These are phyloP conservation scores for Bolborhynchus lineola DNA, from an alignment of 2,113 vertebrate species.

Conservation along the genomic window DNA sequence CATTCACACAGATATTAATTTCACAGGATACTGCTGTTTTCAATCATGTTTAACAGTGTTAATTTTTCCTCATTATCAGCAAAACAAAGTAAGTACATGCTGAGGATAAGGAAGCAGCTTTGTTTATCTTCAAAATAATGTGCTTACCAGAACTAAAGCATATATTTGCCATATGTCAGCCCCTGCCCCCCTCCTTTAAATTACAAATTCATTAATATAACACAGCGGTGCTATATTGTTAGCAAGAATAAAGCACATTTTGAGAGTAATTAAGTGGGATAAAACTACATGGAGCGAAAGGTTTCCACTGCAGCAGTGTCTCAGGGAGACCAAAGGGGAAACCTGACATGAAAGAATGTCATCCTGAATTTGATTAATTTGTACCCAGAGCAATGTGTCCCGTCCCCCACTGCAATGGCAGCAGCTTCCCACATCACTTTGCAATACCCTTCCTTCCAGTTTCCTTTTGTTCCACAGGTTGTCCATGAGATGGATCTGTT, in stretches of 20 bases:
- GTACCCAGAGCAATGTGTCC: not conserved
- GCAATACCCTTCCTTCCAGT: not conserved
- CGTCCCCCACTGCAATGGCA: not conserved
- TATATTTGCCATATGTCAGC: constrained; percentile 23
- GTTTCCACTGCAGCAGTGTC: not conserved
- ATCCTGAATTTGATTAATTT: constrained; percentile 53
- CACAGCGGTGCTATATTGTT: not conserved
- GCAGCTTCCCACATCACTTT: not conserved
- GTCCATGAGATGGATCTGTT: not conserved
- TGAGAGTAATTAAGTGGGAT: constrained; percentile 19
- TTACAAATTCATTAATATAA: constrained; percentile 31
- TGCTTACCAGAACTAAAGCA: constrained; percentile 50
- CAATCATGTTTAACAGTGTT: constrained; percentile 8
- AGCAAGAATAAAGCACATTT: constrained; percentile 34
- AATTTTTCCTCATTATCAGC: constrained; percentile 57
- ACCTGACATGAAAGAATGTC: constrained; percentile 42
- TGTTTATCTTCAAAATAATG: constrained; percentile 47
- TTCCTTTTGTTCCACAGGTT: not conserved
- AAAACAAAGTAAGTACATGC: constrained; percentile 39
- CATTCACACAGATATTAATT: not conserved
- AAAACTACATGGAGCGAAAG: not conserved
- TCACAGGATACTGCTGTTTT: constrained; percentile 3
- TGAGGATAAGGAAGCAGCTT: constrained; percentile 27
- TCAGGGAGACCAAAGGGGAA: constrained; percentile 32
- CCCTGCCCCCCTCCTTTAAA: not conserved